Conservation (phyloP, 2,888 invertebrate species). For the Acronicta psi region DNA sequence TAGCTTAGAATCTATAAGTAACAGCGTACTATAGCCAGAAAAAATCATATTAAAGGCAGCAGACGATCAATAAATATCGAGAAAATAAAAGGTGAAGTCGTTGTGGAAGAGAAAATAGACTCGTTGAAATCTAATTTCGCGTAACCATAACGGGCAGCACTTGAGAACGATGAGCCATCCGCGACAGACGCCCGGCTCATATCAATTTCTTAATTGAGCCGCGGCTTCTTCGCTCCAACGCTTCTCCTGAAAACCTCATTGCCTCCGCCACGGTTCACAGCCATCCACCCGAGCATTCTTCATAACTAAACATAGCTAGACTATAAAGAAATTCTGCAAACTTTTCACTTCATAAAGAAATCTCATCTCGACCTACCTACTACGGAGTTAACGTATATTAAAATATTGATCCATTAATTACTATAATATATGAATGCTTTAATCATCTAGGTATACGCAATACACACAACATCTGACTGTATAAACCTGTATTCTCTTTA, state of each 20-base stretch:
- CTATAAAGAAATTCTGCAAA: constrained; percentile 50
- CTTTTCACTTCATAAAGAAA: constrained; percentile 49
- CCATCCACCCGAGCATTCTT: constrained; percentile 54
- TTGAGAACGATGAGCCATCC: constrained; percentile 87
- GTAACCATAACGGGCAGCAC: constrained; percentile 85
- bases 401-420: too few relatives aligned
- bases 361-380: constrained; percentile 9
- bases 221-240: constrained; percentile 73
- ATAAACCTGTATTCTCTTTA: neutral
- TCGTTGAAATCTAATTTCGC: constrained; percentile 90
- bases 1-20: too few relatives aligned
- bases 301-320: constrained; percentile 53
- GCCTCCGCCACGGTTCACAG: constrained; percentile 52
- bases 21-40: too few relatives aligned
- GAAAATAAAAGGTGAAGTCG: constrained; percentile 80
- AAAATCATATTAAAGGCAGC: constrained; percentile 38
- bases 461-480: neutral
- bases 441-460: neutral
- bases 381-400: constrained; percentile 12
- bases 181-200: constrained; percentile 84
- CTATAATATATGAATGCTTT: too few relatives aligned
- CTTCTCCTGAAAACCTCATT: constrained; percentile 71
- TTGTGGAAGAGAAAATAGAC: constrained; percentile 81
- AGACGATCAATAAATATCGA: constrained; percentile 73
- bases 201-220: constrained; percentile 87